Conservation (phyloP, 92 coral and sea anemone species). For the Epizoanthus rinbou region DNA sequence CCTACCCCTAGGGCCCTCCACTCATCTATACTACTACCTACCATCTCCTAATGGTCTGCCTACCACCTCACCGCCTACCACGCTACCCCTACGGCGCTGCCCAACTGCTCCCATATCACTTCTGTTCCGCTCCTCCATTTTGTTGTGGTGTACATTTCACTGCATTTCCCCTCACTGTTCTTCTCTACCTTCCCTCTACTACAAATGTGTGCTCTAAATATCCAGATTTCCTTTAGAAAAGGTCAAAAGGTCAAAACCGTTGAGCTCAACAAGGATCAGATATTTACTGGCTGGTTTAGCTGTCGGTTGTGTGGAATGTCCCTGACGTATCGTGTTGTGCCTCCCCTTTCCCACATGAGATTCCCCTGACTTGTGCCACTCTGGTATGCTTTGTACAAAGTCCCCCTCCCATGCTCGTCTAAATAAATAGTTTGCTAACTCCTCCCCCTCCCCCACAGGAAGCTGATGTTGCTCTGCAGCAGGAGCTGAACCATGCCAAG, state of each 20-base stretch:
- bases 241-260: too few relatives aligned
- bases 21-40: too few relatives aligned
- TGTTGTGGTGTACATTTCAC: background rate
- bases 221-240: too few relatives aligned
- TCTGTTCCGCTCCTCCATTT: background rate
- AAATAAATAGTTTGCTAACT: background rate
- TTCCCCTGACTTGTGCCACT: background rate
- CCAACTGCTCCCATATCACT: background rate
- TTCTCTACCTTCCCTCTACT: too few relatives aligned
- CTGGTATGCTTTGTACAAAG: background rate
- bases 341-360: background rate
- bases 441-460: constrained; percentile 10
- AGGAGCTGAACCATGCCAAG: constrained; percentile 89
- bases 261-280: too few relatives aligned
- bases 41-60: too few relatives aligned
- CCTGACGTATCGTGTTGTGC: background rate
- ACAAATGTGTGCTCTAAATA: too few relatives aligned
- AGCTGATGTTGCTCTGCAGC: constrained; percentile 72
- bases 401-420: background rate
- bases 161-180: background rate
- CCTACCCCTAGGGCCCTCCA: too few relatives aligned
- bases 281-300: too few relatives aligned
- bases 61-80: background rate
- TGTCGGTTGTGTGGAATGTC: too few relatives aligned
- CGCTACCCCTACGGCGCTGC: background rate